Base-by-base conservation (phyloP, 2,888 invertebrate species). In the Habroteleia sp. region DNA sequence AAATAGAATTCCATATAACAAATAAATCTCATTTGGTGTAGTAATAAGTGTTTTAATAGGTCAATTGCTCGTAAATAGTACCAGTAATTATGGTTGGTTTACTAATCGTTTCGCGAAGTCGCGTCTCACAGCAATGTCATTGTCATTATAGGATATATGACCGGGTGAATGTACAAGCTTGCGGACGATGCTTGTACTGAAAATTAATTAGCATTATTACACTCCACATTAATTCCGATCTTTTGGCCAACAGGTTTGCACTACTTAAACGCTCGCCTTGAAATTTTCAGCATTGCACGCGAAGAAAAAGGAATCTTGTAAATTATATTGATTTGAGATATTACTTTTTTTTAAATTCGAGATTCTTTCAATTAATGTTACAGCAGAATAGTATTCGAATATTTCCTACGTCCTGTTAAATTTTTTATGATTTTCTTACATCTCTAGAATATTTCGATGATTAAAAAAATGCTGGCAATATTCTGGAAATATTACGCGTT, bases 191-290 rank as follows among this genome's bases (percentile, higher is more conserved):
- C 41, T 10, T 68, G 35, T 17, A 33, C 42, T 39, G 50, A 41
- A 20, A 60, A 69, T 60, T 60, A 52, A 69, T 69, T 69, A 69
- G 50, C 58, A 42, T 50, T 31, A 50, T 68, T 68, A 58, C 35
- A 31, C 48, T 56, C 39, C 41, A 27, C 23, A 68, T 58, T 58
- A 42, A 68, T 42, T 68, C 56, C 41, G 68, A 58, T 68, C 58
- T 58, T 17, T 50, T 10, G 48, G 14, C 3, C 13, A 35, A 35
- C 46, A 10, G 31, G 16, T 39, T 31, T 0, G 13, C 2, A 13
- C 25, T 27, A 39, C 20, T 27, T 39, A 17, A 8, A 37, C 14
- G 11, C 10, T n/a, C n/a, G n/a, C 3, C 0, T 39, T n/a, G 23
- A 1, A 14, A 50, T 17, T 29, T n/a, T n/a, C n/a, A n/a, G n/a